These are phyloP conservation scores for Cantharis rufa DNA, from an alignment of 2,888 invertebrate genomes.

Conservation along the genomic window DNA sequence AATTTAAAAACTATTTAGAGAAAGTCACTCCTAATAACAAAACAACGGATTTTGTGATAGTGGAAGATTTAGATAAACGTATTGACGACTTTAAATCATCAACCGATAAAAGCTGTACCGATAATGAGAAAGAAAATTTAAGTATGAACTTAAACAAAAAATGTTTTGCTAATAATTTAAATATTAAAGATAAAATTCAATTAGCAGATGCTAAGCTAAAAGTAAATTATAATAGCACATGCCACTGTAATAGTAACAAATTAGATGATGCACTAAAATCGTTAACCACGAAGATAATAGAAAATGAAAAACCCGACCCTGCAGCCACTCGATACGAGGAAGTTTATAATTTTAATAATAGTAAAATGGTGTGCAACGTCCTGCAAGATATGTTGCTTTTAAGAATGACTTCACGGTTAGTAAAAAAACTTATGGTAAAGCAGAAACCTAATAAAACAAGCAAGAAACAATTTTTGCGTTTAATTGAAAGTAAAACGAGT, in stretches of 20 bases:
- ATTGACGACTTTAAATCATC: not conserved
- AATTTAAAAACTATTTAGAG: not conserved
- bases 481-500: not conserved
- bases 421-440: not conserved
- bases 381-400: slow-evolving; percentile 28
- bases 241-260: not conserved
- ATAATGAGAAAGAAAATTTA: not conserved
- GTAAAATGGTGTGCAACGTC: slow-evolving; percentile 22
- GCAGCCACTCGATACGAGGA: not conserved
- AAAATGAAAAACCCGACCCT: not conserved
- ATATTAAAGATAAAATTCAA: not conserved
- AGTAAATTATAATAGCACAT: not conserved
- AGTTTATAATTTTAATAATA: not conserved
- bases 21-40: not conserved
- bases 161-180: not conserved
- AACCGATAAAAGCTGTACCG: not conserved
- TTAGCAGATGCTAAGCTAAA: not conserved
- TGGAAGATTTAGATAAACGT: not conserved
- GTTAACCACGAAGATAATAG: not conserved
- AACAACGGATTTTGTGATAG: not conserved
- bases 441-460: slow-evolving; percentile 5
- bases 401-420: slow-evolving; percentile 20
- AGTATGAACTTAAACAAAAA: not conserved
- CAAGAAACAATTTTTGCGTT: slow-evolving; percentile 6
- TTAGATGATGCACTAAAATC: not conserved